Conservation (phyloP, 1,140 invertebrate genomes). For the Bactericera cockerelli region DNA sequence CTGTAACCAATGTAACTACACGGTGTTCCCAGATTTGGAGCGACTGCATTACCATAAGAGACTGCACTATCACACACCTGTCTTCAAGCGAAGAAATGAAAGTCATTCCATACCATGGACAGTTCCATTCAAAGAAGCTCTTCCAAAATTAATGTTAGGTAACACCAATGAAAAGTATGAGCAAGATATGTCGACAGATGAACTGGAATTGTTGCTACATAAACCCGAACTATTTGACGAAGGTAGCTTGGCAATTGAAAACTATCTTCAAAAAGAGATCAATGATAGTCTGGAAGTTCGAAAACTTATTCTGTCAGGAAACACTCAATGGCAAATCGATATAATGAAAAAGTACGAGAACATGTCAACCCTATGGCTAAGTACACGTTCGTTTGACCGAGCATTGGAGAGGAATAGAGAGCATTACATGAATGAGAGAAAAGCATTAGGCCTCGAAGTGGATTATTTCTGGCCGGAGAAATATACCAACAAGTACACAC, state of each 20-base stretch:
- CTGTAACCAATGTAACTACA: constrained; percentile 6
- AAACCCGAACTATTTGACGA: constrained; percentile 6
- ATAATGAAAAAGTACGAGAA: neutral
- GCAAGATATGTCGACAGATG: constrained; percentile 2
- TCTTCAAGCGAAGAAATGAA: neutral
- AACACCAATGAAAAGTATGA: neutral
- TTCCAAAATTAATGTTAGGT: neutral
- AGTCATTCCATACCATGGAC: neutral
- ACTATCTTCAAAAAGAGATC: neutral
- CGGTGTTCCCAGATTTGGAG: neutral
- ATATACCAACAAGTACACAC: constrained; percentile 3
- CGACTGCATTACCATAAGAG: neutral
- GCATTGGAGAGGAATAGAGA: neutral
- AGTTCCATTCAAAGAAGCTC: neutral
- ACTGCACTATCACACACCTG: neutral
- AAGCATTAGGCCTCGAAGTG: neutral
- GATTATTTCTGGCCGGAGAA: neutral
- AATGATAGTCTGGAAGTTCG: neutral
- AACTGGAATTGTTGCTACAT: neutral
- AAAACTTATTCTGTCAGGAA: neutral
- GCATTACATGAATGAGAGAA: neutral
- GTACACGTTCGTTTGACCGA: neutral
- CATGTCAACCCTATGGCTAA: neutral
- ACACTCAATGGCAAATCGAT: constrained; percentile 4
- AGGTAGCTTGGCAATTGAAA: neutral